Evolutionary conservation across 92 coral and sea anemone genomes (phyloP).

Genomic region (Meandrina meandrites): DNA sequence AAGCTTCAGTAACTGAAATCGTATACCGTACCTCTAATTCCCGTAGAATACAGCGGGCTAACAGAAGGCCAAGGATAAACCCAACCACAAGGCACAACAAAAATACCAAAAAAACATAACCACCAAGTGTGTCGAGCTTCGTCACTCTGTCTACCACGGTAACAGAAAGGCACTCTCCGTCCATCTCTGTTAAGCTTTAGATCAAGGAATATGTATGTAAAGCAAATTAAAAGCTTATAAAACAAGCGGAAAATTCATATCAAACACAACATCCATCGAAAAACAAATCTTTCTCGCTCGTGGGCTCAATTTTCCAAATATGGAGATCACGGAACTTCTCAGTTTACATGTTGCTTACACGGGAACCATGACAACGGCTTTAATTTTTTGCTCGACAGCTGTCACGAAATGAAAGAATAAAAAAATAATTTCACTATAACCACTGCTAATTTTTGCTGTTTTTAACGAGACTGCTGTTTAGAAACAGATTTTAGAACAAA

Average conservation of each 20-base stretch:
- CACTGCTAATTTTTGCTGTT: not conserved
- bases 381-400: not conserved
- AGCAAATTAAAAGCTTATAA: not conserved
- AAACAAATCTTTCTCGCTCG: not conserved
- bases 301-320: conserved; percentile 29
- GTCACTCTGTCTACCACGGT: conserved; percentile 82
- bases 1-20: not conserved
- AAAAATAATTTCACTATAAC: not conserved
- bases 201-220: conserved; percentile 1
- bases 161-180: conserved; percentile 66
- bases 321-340: conserved; percentile 3
- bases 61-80: conserved; percentile 68
- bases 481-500: not conserved
- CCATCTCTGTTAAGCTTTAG: conserved; percentile 41
- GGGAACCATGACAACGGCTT: conserved; percentile 19
- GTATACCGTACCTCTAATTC: conserved; percentile 80
- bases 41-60: conserved; percentile 82
- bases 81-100: conserved; percentile 79
- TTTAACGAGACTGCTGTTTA: not conserved
- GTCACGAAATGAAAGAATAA: not conserved
- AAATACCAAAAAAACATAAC: conserved; percentile 89
- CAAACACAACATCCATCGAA: not conserved
- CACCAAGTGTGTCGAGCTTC: conserved; percentile 83
- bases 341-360: not conserved
- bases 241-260: not conserved